phyloP scores from a whole-genome alignment of 2,797 vertebrate species.

The Propithecus deckenii region DNA sequence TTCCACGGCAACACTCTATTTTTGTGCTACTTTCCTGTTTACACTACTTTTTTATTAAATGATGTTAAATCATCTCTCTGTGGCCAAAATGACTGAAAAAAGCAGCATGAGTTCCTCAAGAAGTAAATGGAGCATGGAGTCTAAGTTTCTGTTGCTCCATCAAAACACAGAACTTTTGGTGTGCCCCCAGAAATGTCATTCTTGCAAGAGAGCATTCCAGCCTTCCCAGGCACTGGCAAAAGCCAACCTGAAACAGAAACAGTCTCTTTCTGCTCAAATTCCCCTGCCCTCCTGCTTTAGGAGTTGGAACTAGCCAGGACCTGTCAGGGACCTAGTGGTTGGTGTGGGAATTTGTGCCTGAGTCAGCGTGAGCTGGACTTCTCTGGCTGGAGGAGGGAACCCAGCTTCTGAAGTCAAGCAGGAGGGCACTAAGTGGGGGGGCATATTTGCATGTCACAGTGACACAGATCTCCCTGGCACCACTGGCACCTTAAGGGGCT shows the following conservation, averaged over 20 bases:
- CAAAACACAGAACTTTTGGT: not conserved
- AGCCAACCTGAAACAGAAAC: not conserved
- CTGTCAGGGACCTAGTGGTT: not conserved
- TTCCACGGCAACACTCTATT: not conserved
- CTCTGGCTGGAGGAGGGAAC: not conserved
- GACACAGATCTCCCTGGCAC: not conserved
- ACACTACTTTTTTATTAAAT: constrained; percentile 64
- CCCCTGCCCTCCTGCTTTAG: not conserved
- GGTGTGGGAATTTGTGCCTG: not conserved
- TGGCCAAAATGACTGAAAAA: not conserved
- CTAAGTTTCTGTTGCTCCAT: not conserved
- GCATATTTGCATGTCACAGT: not conserved
- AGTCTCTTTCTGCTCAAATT: not conserved
- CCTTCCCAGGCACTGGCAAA: not conserved
- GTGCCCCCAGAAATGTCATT: not conserved
- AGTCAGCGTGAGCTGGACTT: not conserved
- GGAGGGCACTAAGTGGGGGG: not conserved
- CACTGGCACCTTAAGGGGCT: not conserved
- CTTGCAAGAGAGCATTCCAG: not conserved
- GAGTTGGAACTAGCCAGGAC: not conserved
- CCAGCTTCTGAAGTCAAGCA: not conserved
- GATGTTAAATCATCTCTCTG: not conserved
- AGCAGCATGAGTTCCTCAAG: not conserved
- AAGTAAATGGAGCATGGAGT: not conserved
- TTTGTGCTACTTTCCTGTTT: constrained; percentile 37